A percentile compares a stretch with the other conserved stretches of the same genome.
These are phyloP conservation scores for Parazoanthus darwini DNA, from an alignment of 92 coral and sea anemone genomes.

Conservation along the genomic window DNA sequence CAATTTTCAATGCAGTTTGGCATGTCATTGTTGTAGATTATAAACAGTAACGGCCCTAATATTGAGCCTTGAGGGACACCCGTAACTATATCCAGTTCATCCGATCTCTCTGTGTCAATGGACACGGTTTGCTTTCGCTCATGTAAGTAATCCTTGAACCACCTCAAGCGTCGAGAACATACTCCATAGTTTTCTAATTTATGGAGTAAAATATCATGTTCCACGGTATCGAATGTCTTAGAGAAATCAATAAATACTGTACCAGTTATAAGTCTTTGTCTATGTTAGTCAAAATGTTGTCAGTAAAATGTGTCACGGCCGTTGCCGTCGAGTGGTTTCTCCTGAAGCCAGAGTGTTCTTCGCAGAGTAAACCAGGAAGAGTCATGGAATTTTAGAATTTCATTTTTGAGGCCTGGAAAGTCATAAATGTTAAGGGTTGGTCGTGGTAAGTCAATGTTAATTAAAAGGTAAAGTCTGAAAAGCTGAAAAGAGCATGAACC, in stretches of 20 bases:
- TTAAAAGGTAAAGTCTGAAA: too few species aligned
- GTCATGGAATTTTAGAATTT: too few species aligned
- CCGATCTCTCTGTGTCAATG: too few species aligned
- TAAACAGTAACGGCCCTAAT: constrained; percentile 55
- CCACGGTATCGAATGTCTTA: constrained; percentile 15
- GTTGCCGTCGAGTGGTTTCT: constrained; percentile 1
- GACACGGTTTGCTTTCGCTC: not conserved
- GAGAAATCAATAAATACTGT: constrained; percentile 34
- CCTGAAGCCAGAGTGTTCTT: constrained; percentile 5
- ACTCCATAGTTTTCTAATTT: constrained; percentile 46
- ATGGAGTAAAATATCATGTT: not conserved
- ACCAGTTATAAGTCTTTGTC: constrained; percentile 35
- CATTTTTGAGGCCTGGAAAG: too few species aligned
- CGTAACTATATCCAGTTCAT: too few species aligned
- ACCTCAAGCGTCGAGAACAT: constrained; percentile 30
- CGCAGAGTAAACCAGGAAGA: not conserved
- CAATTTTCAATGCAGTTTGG: constrained; percentile 45
- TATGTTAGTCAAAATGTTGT: constrained; percentile 3
- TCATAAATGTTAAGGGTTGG: too few species aligned
- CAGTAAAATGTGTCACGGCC: not conserved
- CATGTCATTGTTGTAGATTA: constrained; percentile 49
- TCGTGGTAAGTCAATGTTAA: too few species aligned
- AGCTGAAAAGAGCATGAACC: too few species aligned
- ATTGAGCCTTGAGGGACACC: constrained; percentile 27
- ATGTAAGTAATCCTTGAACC: constrained; percentile 44